Evolutionary conservation across 2,888 invertebrate genomes (phyloP), one percentile per base, ranked within the genome.

Genomic region (Syrphus vitripennis): DNA sequence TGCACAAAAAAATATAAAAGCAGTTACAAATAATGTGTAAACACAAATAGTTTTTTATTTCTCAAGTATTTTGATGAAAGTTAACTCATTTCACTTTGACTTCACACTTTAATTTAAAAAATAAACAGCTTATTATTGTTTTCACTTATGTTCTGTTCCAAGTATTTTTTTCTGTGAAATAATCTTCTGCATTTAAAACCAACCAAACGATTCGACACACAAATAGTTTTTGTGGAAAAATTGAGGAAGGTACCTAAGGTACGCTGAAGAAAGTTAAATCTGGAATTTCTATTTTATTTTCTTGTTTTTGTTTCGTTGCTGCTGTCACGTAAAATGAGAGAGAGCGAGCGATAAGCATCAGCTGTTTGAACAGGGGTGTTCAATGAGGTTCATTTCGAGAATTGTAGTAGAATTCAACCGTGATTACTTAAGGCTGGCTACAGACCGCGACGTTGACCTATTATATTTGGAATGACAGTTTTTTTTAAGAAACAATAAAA

Each of bases 301-400:
- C n/a, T n/a, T n/a, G n/a, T 21, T 37, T 63, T 61, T 45, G 34
- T 29, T 40, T 34, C 34, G 5, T 31, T 16, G 63, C 34, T 34
- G 67, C 26, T 55, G 65, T 67, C 82, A 72, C 50, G 77, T 77
- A 82, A 72, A 82, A 67, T 77, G 50, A 72, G 65, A 71, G 57
- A 57, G 71, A 37, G 74, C 19, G 63, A 31, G 53, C 21, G 37
- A 16, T 29, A 4, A 6, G 3, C 26, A 65, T 71, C 82, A 82
- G 76, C 76, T 82, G 82, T 50, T 71, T 1, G n/a, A 16, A 1
- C 65, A 76, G 82, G 57, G 55, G 19, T 77, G 71, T 65, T 0
- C 14, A 4, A 19, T 16, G 29, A 29, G 37, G 16, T 26, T 37
- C 14, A 10, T 5, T 24, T 5, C 6, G 16, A 40, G 4, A 26